phyloP scores from a whole-genome alignment of 35 echinoderm and acorn worm species.

The Holothuria glaberrima region DNA sequence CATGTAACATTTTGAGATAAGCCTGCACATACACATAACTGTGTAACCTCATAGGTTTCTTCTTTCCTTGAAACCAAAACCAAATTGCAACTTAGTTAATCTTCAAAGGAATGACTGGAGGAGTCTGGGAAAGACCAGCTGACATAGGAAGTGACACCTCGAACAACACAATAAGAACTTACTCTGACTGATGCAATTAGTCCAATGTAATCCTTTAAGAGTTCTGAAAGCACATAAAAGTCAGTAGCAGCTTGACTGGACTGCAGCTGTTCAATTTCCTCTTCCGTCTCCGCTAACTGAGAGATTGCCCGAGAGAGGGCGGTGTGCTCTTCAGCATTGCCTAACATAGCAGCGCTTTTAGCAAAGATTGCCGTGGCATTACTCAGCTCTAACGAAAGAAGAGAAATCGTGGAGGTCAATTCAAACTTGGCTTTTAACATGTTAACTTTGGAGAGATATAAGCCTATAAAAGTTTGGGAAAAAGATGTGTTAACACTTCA shows the following conservation, averaged over 20 bases:
- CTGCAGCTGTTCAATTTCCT: conserved; percentile 91
- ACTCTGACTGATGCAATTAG: conserved; percentile 94
- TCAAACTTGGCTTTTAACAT: too few relatives aligned
- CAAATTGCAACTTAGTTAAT: too few relatives aligned
- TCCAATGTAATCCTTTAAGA: conserved; percentile 98
- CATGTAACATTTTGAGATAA: too few relatives aligned
- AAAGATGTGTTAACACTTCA: too few relatives aligned
- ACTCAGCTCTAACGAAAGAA: conserved; percentile 70
- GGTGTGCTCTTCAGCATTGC: conserved; percentile 98
- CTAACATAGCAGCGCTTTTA: conserved; percentile 95
- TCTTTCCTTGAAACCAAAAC: too few relatives aligned
- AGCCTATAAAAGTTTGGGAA: too few relatives aligned
- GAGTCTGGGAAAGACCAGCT: too few relatives aligned
- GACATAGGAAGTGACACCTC: too few relatives aligned
- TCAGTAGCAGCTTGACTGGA: conserved; percentile 88
- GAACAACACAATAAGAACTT: conserved; percentile 25
- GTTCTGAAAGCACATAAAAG: conserved; percentile 96
- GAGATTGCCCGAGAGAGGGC: conserved; percentile 93
- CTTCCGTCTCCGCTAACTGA: conserved; percentile 95
- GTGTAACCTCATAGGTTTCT: too few relatives aligned
- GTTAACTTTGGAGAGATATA: too few relatives aligned
- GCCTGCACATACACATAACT: too few relatives aligned
- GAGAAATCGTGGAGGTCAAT: background rate
- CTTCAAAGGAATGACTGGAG: too few relatives aligned
- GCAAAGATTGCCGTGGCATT: conserved; percentile 89